Percentiles rank a stretch among this genome's conserved stretches.
These are phyloP conservation scores for Drosophila yakuba DNA, from an alignment of 1,140 invertebrate species.

Conservation along the genomic window DNA sequence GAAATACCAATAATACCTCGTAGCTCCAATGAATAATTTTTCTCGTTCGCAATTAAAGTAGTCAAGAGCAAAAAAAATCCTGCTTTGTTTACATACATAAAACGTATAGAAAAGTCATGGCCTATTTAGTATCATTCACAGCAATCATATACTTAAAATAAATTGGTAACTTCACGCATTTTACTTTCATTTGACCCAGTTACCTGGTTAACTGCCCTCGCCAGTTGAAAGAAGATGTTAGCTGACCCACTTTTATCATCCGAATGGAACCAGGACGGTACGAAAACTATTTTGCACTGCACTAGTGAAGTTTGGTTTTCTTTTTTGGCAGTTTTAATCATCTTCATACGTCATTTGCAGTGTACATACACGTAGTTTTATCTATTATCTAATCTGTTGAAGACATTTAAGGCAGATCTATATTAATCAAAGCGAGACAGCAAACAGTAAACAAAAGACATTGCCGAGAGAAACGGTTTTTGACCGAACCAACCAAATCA, in stretches of 20 bases:
- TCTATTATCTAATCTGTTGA: slow-evolving; percentile 65
- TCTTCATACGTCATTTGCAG: slow-evolving; percentile 40
- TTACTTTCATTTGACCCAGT: slow-evolving; percentile 20
- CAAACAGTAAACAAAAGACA: slow-evolving; percentile 45
- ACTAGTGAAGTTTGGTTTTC: slow-evolving; percentile 11
- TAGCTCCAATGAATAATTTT: too few species aligned
- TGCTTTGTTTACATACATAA: too few species aligned
- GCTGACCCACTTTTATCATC: slow-evolving; percentile 66
- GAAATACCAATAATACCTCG: too few species aligned
- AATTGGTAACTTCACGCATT: background rate
- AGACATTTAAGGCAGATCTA: slow-evolving; percentile 66
- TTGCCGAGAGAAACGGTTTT: slow-evolving; percentile 16
- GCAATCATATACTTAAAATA: background rate
- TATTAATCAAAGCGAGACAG: slow-evolving; percentile 51
- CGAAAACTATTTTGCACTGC: slow-evolving; percentile 27
- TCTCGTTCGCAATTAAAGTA: too few species aligned
- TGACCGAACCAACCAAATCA: slow-evolving; percentile 30
- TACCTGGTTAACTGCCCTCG: slow-evolving; percentile 15
- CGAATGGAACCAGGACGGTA: slow-evolving; percentile 46
- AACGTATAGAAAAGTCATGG: too few species aligned
- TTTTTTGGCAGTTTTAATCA: slow-evolving; percentile 25
- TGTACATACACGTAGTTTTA: slow-evolving; percentile 19
- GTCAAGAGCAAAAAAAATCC: too few species aligned
- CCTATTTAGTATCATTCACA: background rate
- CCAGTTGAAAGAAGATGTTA: slow-evolving; percentile 49